Evolutionary conservation across 2,113 vertebrate genomes (phyloP).

Genomic region (Daboia siamensis): DNA sequence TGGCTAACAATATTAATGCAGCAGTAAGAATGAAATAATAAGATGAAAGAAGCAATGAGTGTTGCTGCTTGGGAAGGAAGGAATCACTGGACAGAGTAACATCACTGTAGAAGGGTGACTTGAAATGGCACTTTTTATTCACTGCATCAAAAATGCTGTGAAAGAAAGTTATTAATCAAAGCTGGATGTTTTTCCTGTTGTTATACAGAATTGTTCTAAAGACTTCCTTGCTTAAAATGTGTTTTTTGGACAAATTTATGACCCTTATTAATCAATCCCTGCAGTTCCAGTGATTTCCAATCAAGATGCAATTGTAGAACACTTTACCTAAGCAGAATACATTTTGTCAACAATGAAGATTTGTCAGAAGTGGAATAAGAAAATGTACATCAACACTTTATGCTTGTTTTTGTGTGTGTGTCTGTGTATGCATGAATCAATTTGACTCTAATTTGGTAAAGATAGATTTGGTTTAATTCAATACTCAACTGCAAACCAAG

Average conservation of each 20-base stretch:
- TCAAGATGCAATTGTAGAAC: not conserved
- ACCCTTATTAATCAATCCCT: constrained; percentile 22
- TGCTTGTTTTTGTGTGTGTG: no score
- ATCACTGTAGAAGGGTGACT: constrained; percentile 33
- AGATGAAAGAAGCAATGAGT: constrained; percentile 25
- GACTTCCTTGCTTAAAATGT: constrained; percentile 45
- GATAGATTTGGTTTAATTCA: not conserved
- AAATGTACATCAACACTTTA: not conserved
- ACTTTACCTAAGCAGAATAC: not conserved
- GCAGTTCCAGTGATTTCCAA: constrained; percentile 6
- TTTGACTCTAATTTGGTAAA: not conserved
- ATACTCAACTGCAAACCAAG: not conserved
- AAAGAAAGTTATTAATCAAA: constrained; percentile 51
- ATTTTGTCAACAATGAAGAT: not conserved
- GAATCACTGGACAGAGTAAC: constrained; percentile 37
- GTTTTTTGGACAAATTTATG: constrained; percentile 30
- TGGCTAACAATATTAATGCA: constrained; percentile 6
- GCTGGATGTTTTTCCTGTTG: constrained; percentile 30
- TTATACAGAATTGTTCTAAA: constrained; percentile 46
- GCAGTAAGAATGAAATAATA: constrained; percentile 11
- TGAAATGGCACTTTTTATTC: constrained; percentile 47
- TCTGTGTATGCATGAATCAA: no score
- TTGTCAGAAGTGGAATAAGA: not conserved
- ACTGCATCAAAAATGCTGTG: constrained; percentile 27
- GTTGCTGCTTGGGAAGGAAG: constrained; percentile 10